Conservation (phyloP, 92 coral and sea anemone species). For the Porites evermanni region DNA sequence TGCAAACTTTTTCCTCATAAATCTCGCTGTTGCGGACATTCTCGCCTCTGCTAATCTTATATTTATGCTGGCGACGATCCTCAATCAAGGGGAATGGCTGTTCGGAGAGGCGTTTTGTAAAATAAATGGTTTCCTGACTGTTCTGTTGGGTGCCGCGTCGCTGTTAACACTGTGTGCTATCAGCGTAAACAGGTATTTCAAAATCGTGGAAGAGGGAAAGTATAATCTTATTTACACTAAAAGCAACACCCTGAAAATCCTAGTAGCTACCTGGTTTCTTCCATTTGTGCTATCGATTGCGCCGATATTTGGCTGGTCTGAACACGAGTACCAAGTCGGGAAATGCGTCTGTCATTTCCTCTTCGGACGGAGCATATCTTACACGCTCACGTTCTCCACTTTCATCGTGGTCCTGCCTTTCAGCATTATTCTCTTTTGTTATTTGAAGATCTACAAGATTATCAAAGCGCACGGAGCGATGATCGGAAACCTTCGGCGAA, state of each 20-base stretch:
- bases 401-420: conserved; percentile 55
- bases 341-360: conserved; percentile 75
- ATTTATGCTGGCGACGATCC: conserved; percentile 68
- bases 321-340: conserved; percentile 69
- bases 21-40: conserved; percentile 66
- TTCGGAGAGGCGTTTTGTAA: conserved; percentile 67
- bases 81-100: conserved; percentile 66
- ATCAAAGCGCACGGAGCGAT: conserved; percentile 46
- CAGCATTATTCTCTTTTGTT: conserved; percentile 55
- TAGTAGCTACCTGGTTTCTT: conserved; percentile 63
- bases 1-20: conserved; percentile 67
- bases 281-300: conserved; percentile 68
- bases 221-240: conserved; percentile 60
- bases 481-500: conserved; percentile 38
- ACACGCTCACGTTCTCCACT: conserved; percentile 61
- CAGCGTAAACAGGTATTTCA: conserved; percentile 73
- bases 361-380: conserved; percentile 67
- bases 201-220: conserved; percentile 51
- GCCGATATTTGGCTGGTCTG: conserved; percentile 79
- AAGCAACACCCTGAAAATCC: conserved; percentile 36
- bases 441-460: conserved; percentile 61
- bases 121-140: conserved; percentile 65
- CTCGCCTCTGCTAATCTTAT: conserved; percentile 68
- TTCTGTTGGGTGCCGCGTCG: conserved; percentile 62
- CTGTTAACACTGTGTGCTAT: conserved; percentile 64